Evolutionary conservation across 1,140 invertebrate genomes (phyloP), one percentile per base, ranked within the genome.

Genomic region (Cydia pomonella): DNA sequence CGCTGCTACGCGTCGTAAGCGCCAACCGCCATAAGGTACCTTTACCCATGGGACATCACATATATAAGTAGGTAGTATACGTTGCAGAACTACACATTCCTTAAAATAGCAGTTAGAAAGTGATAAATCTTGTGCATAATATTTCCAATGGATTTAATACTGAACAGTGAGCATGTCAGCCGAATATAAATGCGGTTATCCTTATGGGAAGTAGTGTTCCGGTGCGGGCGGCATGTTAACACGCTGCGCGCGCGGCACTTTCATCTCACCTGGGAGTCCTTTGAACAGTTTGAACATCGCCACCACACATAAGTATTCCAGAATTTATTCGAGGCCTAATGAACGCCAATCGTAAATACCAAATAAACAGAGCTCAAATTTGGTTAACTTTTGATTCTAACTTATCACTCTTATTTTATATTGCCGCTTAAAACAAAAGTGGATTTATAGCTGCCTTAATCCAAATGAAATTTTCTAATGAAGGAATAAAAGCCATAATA

Each of bases 221-320:
- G 64, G 64, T 38, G 29, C 64, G 64, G 18, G 64, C 64, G 64
- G 64, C 64, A 38, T 33, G 27, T 69, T 69, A 33, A 69, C 64
- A 69, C 29, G 64, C 64, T 21, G 64, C 64, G 27, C 64, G 27
- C 27, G 64, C 64, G 64, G 64, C 27, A 13, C 64, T 69, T 69
- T 69, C 16, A 69, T 69, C 64, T 69, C 64, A 41, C 64, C 64
- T 69, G 64, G 64, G 64, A 69, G 64, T 69, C 64, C 64, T 69
- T 29, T 23, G 7, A 10, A 59, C 10, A 59, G 33, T 69, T 29
- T 23, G 7, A 10, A 59, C 10, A 59, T 59, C 53, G 53, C 21
- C 53, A 59, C 53, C 53, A 59, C 53, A 59, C 21, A 23, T 5
- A 23, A 59, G 18, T 59, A 59, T 9, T 21, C 50, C 50, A 59